Conservation (phyloP, 2,797 vertebrate genomes). For the Sebastolobus altivelis region DNA sequence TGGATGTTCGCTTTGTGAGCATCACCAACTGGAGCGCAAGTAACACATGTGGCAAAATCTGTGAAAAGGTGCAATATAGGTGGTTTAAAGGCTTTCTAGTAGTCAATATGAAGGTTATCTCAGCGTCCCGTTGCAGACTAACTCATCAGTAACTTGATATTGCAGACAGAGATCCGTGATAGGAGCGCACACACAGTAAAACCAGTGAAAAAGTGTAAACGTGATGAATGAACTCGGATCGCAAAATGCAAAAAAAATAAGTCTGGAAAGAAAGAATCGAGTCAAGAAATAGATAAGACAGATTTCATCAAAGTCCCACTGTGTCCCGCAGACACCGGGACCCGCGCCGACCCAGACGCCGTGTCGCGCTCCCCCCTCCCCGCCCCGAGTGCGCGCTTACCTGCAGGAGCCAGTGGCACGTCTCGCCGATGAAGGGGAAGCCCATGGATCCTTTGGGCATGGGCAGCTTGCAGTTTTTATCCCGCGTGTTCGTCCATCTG, state of each 20-base stretch:
- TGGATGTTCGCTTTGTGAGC: background rate
- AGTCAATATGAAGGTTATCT: background rate
- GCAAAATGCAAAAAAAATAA: background rate
- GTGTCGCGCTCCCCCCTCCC: background rate
- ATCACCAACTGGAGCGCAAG: background rate
- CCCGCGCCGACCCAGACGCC: conserved; percentile 31
- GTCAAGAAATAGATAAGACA: background rate
- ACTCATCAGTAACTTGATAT: background rate
- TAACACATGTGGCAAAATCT: background rate
- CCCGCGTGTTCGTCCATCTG: conserved; percentile 95
- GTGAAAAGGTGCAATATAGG: background rate
- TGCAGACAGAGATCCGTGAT: too few relatives aligned
- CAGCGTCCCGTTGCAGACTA: background rate
- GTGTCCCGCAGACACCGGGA: background rate
- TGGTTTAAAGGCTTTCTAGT: too few relatives aligned
- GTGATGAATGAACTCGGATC: conserved; percentile 4
- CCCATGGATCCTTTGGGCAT: conserved; percentile 98
- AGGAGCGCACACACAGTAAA: background rate
- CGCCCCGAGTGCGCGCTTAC: conserved; percentile 83
- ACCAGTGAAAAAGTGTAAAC: background rate
- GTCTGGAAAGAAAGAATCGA: accelerated
- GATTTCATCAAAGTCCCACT: conserved; percentile 14
- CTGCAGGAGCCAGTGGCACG: conserved; percentile 98
- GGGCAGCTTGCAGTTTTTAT: conserved; percentile 95
- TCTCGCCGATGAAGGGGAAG: conserved; percentile 97